Base-by-base conservation (phyloP, 2,113 vertebrate genomes). In the Peucedramus taeniatus region DNA sequence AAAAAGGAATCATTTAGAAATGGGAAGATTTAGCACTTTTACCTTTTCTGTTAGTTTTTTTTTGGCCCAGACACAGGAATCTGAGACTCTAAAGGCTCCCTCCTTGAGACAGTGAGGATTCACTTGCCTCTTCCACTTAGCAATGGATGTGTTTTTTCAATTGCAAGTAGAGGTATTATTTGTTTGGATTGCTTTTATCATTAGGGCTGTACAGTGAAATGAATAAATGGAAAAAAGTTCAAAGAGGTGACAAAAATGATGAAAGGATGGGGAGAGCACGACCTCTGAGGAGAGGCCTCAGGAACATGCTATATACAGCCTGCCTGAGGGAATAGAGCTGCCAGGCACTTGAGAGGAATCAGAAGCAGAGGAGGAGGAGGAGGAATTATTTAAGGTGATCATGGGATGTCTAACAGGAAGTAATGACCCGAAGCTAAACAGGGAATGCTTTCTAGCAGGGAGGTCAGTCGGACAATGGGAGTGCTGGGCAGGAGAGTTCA, bases 241-340 rank as follows among this genome's bases (percentile, higher is more conserved):
- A 45, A 31, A 61, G 61, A 51, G 23, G 42, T 64, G 68, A 66
- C 50, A 70, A 40, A 84, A 93, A 74, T 30, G 27, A 27, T 87
- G 21, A 87, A 82, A 92, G 19, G 22, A 9, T 72, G 44, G 63
- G 63, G 65, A 87, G 69, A 83, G 31, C 39, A 5, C 2, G 42
- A 47, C 33, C 54, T 82, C 3, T 13, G 57, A 76, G 72, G 51
- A 57, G 51, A 76, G 26, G 30, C 85, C 22, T 77, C 11, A 19
- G 79, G 72, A 84, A 6, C 1, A 2, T 0, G 0, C 30, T 60
- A 1, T 39, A 9, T 40, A 19, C 35, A 53, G 83, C 64, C 83
- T 51, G 56, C 44, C 30, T 24, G 20, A 39, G 45, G 53, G 57
- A 82, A 9, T 4, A 10, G 7, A 68, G 37, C 65, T 72, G 61